A percentile compares a stretch with the other conserved stretches of the same genome.
These are phyloP conservation scores for Luperina testacea DNA, from an alignment of 2,888 invertebrate species.

Conservation along the genomic window DNA sequence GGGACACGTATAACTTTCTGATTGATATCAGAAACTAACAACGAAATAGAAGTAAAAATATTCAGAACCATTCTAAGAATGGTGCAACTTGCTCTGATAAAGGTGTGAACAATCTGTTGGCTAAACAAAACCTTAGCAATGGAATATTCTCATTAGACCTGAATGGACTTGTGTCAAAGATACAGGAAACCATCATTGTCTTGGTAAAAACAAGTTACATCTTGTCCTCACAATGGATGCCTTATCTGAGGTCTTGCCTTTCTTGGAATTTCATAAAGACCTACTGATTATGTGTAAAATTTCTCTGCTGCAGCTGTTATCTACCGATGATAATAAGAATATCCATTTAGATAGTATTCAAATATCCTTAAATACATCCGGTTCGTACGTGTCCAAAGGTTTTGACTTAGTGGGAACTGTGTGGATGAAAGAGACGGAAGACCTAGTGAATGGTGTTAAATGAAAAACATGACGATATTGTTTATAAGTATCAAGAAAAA, in stretches of 20 bases:
- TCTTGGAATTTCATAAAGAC: slow-evolving; percentile 64
- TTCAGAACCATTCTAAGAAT: slow-evolving; percentile 1
- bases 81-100: slow-evolving; percentile 8
- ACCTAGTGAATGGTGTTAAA: background rate
- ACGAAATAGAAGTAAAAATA: slow-evolving; percentile 32
- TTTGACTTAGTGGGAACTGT: slow-evolving; percentile 24
- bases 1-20: background rate
- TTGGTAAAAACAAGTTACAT: slow-evolving; percentile 54
- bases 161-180: slow-evolving; percentile 41
- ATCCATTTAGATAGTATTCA: slow-evolving; percentile 39
- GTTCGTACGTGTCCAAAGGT: slow-evolving; percentile 3
- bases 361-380: slow-evolving; percentile 49
- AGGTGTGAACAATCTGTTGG: slow-evolving; percentile 21
- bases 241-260: slow-evolving; percentile 56
- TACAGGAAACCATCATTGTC: slow-evolving; percentile 51
- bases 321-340: slow-evolving; percentile 53
- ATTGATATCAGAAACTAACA: background rate
- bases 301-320: slow-evolving; percentile 70
- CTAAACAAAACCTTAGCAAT: slow-evolving; percentile 33
- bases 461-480: background rate
- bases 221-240: slow-evolving; percentile 57
- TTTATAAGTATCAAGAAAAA: background rate
- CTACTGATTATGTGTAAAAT: slow-evolving; percentile 70
- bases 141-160: slow-evolving; percentile 35
- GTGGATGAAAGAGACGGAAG: background rate